Base-by-base conservation (phyloP, 2,888 invertebrate genomes). In the Cepaea hortensis region DNA sequence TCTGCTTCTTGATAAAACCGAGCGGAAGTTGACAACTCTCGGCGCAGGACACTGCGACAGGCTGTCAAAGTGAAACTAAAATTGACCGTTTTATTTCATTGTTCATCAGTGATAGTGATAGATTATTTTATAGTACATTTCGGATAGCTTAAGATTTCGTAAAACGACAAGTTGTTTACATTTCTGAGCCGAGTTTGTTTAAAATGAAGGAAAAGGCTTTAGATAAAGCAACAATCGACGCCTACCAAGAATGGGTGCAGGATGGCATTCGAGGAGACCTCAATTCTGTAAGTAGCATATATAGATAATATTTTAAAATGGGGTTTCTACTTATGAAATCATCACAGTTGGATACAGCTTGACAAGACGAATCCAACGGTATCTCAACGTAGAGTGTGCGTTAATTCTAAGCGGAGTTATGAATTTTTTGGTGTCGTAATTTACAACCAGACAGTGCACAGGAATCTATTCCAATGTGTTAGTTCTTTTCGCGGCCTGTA, bases 221-320 rank as follows among this genome's bases (percentile, higher is more conserved):
- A 81, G 92, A 93, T 85, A 92, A 92, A 85, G 92, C 92, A 87
- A 93, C 93, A 0, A 92, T 93, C 76, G 92, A 92, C 85, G 92
- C 92, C 3, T 92, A 92, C 86, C 92, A 92, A 83, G 90, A 90
- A 75, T 92, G 91, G 85, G 89, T 93, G 3, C 92, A 93, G 87
- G 88, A 89, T 3, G 90, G 90, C 50, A 92, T 93, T 77, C 91
- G 91, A 81, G 89, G 89, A 61, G 91, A 92, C 81, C 87, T 93
- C 46, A 93, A 93, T 88, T 91, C 91, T 9, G 87, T 92, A 55
- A 87, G 89, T 80, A 11, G n/a, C 18, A 35, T 35, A 35, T 35
- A 35, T 35, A 35, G 35, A 35, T 0, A 35, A 35, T 35, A 35
- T 35, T 35, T 35, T 35, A 35, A 35, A 35, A 35, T 35, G 35